Base-by-base conservation (phyloP, 2,888 invertebrate genomes). In the Oconnorella tubifera region DNA sequence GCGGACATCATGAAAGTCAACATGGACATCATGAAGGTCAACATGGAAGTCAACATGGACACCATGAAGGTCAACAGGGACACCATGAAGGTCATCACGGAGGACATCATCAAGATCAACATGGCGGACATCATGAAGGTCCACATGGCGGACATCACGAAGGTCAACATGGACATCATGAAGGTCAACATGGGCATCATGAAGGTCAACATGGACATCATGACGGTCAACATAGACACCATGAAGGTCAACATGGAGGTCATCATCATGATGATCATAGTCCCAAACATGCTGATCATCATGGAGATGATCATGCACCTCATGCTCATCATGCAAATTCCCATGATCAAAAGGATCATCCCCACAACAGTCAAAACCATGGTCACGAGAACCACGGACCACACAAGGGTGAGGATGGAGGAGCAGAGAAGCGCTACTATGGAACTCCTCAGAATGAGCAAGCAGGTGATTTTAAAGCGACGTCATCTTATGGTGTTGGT, bases 291-390 rank as follows among this genome's bases (percentile, higher is more conserved):
- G 53, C 6, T 19, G 53, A 51, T 25, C 53, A 51, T 23, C 53
- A 51, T 25, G 53, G 53, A 51, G 14, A 51, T 25, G 23, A 51
- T 51, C n/a, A n/a, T n/a, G n/a, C n/a, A n/a, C n/a, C n/a, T n/a
- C n/a, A n/a, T n/a, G 53, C 14, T 25, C 14, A 51, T 51, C 53
- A 10, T 6, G 23, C 14, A 19, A 27, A 27, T 23, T 6, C 14
- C 25, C 53, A 51, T 51, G 14, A 6, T 14, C 40, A 40, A 14
- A 6, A 40, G 14, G 23, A 51, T 27, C 23, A 25, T 19, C 23
- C 14, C 25, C 53, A 51, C 25, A 19, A 51, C 25, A 27, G 53
- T 23, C 14, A 51, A 6, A 19, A 51, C 25, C 14, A 51, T 25
- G 53, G 25, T 6, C 25, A 51, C 53, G 23, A 51, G 10, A 27